Evolutionary conservation across 2,797 vertebrate genomes (phyloP).

Genomic region (Sternotherus odoratus): DNA sequence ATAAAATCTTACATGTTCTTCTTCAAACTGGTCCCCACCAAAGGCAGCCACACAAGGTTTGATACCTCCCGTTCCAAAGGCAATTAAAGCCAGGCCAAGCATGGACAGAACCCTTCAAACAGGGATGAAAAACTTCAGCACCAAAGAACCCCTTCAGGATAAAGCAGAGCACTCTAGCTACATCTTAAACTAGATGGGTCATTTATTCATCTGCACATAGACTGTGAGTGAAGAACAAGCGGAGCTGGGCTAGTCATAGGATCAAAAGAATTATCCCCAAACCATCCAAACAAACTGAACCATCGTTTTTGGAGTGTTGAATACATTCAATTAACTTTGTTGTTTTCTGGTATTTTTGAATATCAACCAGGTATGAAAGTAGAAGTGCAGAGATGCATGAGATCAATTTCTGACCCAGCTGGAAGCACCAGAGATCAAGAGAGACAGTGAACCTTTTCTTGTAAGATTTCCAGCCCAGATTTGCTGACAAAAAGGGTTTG

Average conservation of each 20-base stretch:
- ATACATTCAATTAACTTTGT: slow-evolving; percentile 1
- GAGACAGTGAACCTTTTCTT: not conserved
- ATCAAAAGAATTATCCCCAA: not conserved
- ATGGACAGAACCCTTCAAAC: slow-evolving; percentile 89
- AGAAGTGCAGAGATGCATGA: not conserved
- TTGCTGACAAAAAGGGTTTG: not conserved
- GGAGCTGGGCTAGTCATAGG: not conserved
- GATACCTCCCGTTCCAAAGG: slow-evolving; percentile 96
- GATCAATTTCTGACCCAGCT: slow-evolving; percentile 22
- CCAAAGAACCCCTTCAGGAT: slow-evolving; percentile 41
- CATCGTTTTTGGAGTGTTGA: not conserved
- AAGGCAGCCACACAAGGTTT: slow-evolving; percentile 98
- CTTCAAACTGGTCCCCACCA: slow-evolving; percentile 97
- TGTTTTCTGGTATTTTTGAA: slow-evolving; percentile 24
- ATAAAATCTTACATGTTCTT: slow-evolving; percentile 88
- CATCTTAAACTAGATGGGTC: not conserved
- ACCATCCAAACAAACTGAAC: not conserved
- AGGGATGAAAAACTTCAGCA: slow-evolving; percentile 69
- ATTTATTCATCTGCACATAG: not conserved
- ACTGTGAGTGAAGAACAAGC: not conserved
- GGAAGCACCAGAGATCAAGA: slow-evolving; percentile 8
- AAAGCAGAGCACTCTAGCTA: slow-evolving; percentile 18
- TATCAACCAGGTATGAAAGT: not conserved
- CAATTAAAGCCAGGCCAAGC: slow-evolving; percentile 91
- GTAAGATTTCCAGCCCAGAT: not conserved